Percentiles rank a stretch among this genome's conserved stretches.
phyloP scores from a whole-genome alignment of 1,140 invertebrate species.

The Ylistrum balloti region DNA sequence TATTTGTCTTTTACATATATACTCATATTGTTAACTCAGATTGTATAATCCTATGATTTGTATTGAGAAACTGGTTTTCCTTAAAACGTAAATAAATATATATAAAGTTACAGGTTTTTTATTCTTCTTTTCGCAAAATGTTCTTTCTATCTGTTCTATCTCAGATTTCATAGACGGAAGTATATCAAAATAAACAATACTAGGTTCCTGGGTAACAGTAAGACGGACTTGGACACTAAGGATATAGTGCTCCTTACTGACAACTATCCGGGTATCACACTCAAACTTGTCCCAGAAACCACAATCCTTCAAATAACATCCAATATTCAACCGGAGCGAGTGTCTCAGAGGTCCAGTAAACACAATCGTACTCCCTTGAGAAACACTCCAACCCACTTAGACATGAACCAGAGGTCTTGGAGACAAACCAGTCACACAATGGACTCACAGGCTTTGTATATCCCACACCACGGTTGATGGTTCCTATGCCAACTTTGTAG shows the following conservation, averaged over 20 bases:
- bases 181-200: too few relatives aligned
- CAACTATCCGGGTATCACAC: neutral
- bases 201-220: too few relatives aligned
- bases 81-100: neutral
- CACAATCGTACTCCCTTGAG: neutral
- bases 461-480: neutral
- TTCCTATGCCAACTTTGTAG: neutral
- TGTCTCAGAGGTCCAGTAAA: neutral
- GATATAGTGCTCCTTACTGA: neutral
- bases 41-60: neutral
- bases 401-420: neutral
- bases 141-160: too few relatives aligned
- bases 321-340: neutral
- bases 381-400: neutral
- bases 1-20: too few relatives aligned
- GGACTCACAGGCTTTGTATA: neutral
- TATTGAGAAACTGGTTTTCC: neutral
- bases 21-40: neutral
- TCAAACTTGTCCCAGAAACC: neutral
- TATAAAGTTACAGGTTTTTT: too few relatives aligned
- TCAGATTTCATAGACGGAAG: too few relatives aligned
- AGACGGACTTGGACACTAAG: too few relatives aligned
- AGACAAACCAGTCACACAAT: neutral
- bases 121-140: too few relatives aligned
- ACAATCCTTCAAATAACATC: neutral